Percentiles rank a stretch among this genome's conserved stretches.
phyloP scores from a whole-genome alignment of 2,113 vertebrate species.

The Glaucomys volans region DNA sequence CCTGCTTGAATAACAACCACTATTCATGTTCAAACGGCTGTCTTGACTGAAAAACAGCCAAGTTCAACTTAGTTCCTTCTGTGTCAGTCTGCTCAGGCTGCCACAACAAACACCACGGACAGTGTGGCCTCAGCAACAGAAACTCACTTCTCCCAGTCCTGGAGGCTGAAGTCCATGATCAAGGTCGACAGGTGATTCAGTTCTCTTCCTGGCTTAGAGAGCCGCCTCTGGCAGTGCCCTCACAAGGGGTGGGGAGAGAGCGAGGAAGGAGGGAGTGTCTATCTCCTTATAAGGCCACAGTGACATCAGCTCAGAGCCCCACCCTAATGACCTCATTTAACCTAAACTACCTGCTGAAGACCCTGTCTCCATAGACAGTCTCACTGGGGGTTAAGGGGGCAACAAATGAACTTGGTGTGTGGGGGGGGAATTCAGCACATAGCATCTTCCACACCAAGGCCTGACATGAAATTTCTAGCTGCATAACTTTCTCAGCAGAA shows the following conservation, averaged over 20 bases:
- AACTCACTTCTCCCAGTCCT: not conserved
- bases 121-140: not conserved
- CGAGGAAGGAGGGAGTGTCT: no score
- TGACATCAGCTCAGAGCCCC: not conserved
- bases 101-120: not conserved
- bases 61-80: not conserved
- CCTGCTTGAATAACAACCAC: not conserved
- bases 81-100: not conserved
- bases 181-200: not conserved
- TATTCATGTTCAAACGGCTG: not conserved
- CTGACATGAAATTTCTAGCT: not conserved
- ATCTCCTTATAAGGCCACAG: not conserved
- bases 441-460: not conserved
- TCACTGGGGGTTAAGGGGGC: not conserved
- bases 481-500: not conserved
- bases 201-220: not conserved
- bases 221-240: not conserved
- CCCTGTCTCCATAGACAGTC: not conserved
- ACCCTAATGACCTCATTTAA: not conserved
- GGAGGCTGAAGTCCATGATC: not conserved
- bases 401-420: not conserved
- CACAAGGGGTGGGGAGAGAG: fast-evolving
- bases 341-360: not conserved
- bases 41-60: not conserved
- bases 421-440: no score